phyloP scores from a whole-genome alignment of 2,888 invertebrate species.

The Malthinus seriepunctatus region DNA sequence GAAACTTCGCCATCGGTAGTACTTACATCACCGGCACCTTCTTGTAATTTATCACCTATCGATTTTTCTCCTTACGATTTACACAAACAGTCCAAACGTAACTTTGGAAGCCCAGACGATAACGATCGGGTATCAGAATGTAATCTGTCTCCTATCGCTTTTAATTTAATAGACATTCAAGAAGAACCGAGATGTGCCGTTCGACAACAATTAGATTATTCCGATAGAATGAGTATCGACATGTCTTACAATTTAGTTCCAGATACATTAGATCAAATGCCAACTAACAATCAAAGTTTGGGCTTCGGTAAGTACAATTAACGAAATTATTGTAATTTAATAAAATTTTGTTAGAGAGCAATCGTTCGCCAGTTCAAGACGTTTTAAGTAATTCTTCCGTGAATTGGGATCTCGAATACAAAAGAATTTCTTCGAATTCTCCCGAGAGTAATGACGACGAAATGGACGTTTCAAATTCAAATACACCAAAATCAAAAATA shows the following conservation, averaged over 20 bases:
- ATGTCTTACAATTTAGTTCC: slow-evolving; percentile 54
- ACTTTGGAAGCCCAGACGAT: slow-evolving; percentile 28
- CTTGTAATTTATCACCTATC: slow-evolving; percentile 41
- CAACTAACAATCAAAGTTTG: slow-evolving; percentile 32
- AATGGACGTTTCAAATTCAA: slow-evolving; percentile 48
- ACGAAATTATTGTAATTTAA: background rate
- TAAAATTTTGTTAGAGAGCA: slow-evolving; percentile 22
- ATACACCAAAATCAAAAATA: slow-evolving; percentile 49
- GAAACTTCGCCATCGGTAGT: slow-evolving; percentile 29
- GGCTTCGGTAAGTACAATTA: slow-evolving; percentile 31
- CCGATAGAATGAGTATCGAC: slow-evolving; percentile 61
- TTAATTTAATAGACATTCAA: background rate
- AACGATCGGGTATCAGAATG: slow-evolving; percentile 32
- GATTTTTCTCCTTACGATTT: slow-evolving; percentile 40
- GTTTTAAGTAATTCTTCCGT: slow-evolving; percentile 41
- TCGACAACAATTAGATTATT: slow-evolving; percentile 52
- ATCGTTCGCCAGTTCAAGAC: slow-evolving; percentile 28
- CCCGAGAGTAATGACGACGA: slow-evolving; percentile 35
- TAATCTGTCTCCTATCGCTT: slow-evolving; percentile 35
- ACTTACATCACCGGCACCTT: slow-evolving; percentile 40
- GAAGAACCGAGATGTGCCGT: no score
- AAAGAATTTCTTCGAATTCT: slow-evolving; percentile 43
- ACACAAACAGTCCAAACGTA: slow-evolving; percentile 13
- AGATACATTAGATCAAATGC: slow-evolving; percentile 45
- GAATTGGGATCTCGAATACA: slow-evolving; percentile 53